Evolutionary conservation across 2,888 invertebrate species (phyloP).

Genomic region (Alloscopus bannaensis): DNA sequence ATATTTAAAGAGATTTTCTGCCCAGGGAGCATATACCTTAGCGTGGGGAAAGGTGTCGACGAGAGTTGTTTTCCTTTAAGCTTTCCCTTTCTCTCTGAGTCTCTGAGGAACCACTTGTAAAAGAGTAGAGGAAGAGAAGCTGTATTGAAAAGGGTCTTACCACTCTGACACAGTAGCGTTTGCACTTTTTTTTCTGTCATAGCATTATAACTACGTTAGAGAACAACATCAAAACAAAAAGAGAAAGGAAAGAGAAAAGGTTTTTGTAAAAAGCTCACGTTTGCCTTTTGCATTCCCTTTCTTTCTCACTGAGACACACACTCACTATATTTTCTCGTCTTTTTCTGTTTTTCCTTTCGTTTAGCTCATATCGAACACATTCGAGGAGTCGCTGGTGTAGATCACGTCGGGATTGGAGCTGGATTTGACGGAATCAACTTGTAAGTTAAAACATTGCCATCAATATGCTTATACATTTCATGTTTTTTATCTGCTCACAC

Average conservation of each 20-base stretch:
- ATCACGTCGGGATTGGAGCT: constrained; percentile 91
- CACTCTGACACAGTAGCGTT: too few relatives aligned
- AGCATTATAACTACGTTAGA: constrained; percentile 52
- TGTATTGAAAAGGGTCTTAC: too few relatives aligned
- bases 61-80: too few relatives aligned
- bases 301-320: constrained; percentile 2
- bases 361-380: constrained; percentile 90
- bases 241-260: constrained; percentile 28
- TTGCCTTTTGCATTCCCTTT: constrained; percentile 41
- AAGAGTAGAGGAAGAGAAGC: too few relatives aligned
- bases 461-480: constrained; percentile 6
- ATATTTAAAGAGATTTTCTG: too few relatives aligned
- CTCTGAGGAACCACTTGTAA: too few relatives aligned
- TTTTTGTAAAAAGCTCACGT: constrained; percentile 50
- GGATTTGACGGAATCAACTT: constrained; percentile 93
- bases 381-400: constrained; percentile 86
- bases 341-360: constrained; percentile 62
- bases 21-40: too few relatives aligned
- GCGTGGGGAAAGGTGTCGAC: too few relatives aligned
- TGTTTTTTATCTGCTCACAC: constrained; percentile 9
- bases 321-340: constrained; percentile 1
- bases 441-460: constrained; percentile 80
- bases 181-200: too few relatives aligned
- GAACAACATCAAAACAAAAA: constrained; percentile 40
- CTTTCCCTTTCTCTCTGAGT: too few relatives aligned